phyloP scores from a whole-genome alignment of 2,113 vertebrate species.

The Sinocyclocheilus rhinocerous region DNA sequence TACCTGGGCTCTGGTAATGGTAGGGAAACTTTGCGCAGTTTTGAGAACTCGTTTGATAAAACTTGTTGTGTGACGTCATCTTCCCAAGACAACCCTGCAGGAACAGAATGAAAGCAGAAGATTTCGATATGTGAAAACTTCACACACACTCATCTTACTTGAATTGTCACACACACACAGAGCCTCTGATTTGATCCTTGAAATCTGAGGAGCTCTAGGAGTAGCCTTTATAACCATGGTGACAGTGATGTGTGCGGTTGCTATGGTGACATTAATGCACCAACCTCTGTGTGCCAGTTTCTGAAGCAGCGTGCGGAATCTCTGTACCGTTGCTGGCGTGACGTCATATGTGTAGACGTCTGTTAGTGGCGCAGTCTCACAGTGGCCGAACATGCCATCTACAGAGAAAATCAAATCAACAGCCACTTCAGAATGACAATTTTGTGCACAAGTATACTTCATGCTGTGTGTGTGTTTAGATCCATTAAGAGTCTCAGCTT shows the following conservation, averaged over 20 bases:
- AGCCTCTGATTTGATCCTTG: constrained; percentile 1
- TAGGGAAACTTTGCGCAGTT: constrained; percentile 75
- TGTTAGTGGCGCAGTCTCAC: constrained; percentile 77
- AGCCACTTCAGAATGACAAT: not conserved
- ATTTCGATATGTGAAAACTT: too few relatives aligned
- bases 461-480: constrained; percentile 28
- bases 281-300: constrained; percentile 86
- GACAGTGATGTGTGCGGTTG: constrained; percentile 36
- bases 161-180: not conserved
- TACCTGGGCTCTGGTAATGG: constrained; percentile 77
- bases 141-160: not conserved
- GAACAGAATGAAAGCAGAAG: not conserved
- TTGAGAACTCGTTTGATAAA: constrained; percentile 83
- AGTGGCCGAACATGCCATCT: constrained; percentile 94
- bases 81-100: constrained; percentile 85
- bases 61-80: constrained; percentile 85
- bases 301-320: constrained; percentile 80
- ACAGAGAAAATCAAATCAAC: constrained; percentile 46
- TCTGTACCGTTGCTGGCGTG: constrained; percentile 81
- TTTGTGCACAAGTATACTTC: not conserved
- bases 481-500: constrained; percentile 1
- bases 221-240: constrained; percentile 16
- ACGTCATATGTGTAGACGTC: constrained; percentile 84
- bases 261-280: constrained; percentile 23
- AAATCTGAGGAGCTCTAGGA: constrained; percentile 8